phyloP scores from a whole-genome alignment of 2,888 invertebrate genomes.

The Cerastis leucographa region DNA sequence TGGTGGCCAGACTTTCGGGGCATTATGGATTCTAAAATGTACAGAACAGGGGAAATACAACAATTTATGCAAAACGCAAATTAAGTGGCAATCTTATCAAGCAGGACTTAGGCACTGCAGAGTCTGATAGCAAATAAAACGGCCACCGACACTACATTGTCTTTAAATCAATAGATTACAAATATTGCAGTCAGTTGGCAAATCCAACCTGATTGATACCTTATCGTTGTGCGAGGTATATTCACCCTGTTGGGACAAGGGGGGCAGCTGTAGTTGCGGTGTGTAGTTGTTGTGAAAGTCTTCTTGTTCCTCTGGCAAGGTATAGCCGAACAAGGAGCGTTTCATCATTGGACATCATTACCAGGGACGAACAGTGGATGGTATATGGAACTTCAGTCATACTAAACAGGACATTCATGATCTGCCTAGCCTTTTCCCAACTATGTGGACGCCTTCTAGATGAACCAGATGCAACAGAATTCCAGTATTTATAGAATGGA shows the following conservation, averaged over 20 bases:
- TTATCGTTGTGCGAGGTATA: constrained; percentile 10
- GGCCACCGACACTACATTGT: constrained; percentile 19
- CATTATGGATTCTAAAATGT: not conserved
- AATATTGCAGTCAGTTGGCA: constrained; percentile 17
- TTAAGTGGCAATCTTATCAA: constrained; percentile 19
- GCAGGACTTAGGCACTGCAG: not conserved
- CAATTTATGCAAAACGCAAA: not conserved
- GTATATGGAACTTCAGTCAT: not conserved
- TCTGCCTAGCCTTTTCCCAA: not conserved
- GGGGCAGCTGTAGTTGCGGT: not conserved
- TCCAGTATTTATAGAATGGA: no score
- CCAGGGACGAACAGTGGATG: not conserved
- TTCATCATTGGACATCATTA: not conserved
- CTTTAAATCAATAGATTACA: constrained; percentile 38
- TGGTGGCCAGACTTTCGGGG: not conserved
- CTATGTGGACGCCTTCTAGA: not conserved
- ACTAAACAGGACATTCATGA: not conserved
- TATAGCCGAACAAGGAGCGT: not conserved
- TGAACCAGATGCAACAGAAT: no score
- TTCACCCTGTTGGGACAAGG: not conserved
- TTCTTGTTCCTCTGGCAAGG: not conserved
- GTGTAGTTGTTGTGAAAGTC: no score
- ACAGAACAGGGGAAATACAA: not conserved
- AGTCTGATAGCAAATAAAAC: not conserved
- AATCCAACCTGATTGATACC: constrained; percentile 24